Evolutionary conservation across 2,888 invertebrate genomes (phyloP), one percentile per base, ranked within the genome.

Genomic region (Xestia rhomboidea): DNA sequence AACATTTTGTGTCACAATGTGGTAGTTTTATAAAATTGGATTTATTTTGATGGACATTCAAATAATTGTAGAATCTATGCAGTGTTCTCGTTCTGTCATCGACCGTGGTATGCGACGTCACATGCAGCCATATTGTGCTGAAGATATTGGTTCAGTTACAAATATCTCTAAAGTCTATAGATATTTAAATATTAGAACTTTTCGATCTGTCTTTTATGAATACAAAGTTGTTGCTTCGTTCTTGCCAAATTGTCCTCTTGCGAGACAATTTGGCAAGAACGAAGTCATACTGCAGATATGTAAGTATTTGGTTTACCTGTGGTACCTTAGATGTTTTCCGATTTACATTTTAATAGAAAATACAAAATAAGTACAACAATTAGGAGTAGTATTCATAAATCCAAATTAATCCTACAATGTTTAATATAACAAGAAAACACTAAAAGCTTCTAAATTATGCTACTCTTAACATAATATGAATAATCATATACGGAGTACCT

Each of bases 51-150:
- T n/a, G 60, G 49, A 57, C 49, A n/a, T 57, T n/a, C 15, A 79
- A 70, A 70, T 84, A 69, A 73, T 78, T 81, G 54, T 54, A 49
- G 46, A 60, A 73, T 84, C n/a, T 64, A 68, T 68, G 30, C 41
- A 79, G 44, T 67, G 46, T 46, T 80, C 62, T 57, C 60, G 30
- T 49, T 49, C 71, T 62, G 41, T 62, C 57, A 68, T 18, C 57
- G 54, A 44, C 46, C 46, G 62, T 60, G 79, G n/a, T 27, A 66
- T 64, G 73, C 74, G 81, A 67, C 69, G 81, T 82, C 82, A 84
- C 74, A 67, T 68, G 27, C 67, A 49, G 62, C 49, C 49, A 80
- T 62, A 57, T 79, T 84, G 41, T 57, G 60, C 41, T 24, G 44
- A 24, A 57, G 62, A 79, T 67, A 73, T 69, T 27, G 63, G 67